Conservation (phyloP, 2,113 vertebrate genomes). For the Pao palembangensis region DNA sequence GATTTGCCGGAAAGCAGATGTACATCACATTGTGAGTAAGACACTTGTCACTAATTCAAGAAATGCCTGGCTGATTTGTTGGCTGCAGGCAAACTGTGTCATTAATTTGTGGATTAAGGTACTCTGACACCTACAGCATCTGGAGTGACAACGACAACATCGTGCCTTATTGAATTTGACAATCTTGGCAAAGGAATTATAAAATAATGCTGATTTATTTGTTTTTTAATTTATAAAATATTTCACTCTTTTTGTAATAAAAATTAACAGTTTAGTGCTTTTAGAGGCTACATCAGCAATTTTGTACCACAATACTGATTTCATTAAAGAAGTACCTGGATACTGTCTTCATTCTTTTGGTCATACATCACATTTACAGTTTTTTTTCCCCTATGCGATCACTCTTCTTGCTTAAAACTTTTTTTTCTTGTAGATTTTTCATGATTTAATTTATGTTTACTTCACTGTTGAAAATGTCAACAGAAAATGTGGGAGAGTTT, state of each 20-base stretch:
- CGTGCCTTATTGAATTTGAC: no score
- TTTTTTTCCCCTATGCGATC: background rate
- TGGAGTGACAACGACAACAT: no score
- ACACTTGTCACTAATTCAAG: conserved; percentile 47
- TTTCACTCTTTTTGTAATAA: background rate
- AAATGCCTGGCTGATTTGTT: conserved; percentile 20
- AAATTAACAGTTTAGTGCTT: no score
- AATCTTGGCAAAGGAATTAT: no score
- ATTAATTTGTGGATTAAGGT: conserved; percentile 17
- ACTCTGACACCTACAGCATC: conserved; percentile 5
- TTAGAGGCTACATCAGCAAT: no score
- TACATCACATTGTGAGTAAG: conserved; percentile 41
- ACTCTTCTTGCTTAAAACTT: no score
- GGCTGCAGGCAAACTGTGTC: conserved; percentile 32
- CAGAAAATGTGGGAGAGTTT: background rate
- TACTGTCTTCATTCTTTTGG: no score
- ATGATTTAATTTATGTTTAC: no score
- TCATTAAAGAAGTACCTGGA: no score
- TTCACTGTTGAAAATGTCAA: no score
- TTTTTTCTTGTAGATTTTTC: no score
- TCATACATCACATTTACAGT: background rate
- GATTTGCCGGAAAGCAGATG: conserved; percentile 52
- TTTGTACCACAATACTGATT: no score
- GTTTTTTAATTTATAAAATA: background rate
- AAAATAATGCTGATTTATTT: background rate